A percentile compares a stretch with the other conserved stretches of the same genome.
phyloP scores from a whole-genome alignment of 1,140 invertebrate species.

The Drosophila virilis region DNA sequence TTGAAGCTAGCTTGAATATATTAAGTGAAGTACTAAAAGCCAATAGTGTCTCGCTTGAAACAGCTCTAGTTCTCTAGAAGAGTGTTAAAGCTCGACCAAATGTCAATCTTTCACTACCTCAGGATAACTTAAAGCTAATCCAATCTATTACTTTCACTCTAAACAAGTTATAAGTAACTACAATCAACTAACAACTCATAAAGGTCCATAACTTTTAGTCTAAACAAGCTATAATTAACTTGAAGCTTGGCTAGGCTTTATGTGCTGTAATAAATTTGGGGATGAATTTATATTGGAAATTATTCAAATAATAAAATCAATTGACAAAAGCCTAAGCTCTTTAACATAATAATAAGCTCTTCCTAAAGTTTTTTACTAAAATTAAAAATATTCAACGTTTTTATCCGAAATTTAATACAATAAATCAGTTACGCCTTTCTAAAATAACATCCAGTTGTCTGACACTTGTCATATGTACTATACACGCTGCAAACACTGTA shows the following conservation, averaged over 20 bases:
- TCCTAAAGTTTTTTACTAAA: neutral
- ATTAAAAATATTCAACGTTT: neutral
- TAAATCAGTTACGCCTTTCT: conserved; percentile 14
- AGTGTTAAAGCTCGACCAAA: no score
- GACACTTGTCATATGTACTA: neutral
- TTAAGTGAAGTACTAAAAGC: neutral
- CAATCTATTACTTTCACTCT: neutral
- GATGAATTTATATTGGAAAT: no score
- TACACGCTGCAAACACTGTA: neutral
- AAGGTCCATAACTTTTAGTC: neutral
- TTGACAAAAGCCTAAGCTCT: no score
- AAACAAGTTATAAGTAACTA: neutral
- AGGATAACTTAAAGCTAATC: neutral
- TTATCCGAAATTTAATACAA: neutral
- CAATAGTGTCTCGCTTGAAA: no score
- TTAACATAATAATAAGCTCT: no score
- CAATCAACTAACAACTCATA: no score
- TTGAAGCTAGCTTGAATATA: neutral
- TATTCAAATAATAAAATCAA: no score
- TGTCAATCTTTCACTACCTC: no score
- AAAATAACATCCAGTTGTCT: neutral
- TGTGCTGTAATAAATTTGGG: no score
- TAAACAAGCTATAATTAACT: neutral
- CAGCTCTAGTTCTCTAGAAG: no score
- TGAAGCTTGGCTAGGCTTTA: no score